Conservation (phyloP, 1,140 invertebrate genomes). For the silkworm (Bombyx mori) region DNA sequence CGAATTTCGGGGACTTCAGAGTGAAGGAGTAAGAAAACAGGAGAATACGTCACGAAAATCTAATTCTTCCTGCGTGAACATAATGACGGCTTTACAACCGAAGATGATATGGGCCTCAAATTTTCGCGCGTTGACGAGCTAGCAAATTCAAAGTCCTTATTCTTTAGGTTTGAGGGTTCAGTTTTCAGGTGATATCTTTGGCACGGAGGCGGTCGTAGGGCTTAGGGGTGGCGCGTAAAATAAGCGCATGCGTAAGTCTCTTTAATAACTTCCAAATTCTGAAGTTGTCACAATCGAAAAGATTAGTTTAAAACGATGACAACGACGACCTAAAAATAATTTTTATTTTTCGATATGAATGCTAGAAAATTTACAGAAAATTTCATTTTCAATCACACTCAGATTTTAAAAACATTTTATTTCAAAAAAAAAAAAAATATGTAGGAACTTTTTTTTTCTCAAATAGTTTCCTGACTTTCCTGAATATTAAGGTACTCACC, state of each 20-base stretch:
- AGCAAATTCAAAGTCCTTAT: slow-evolving; percentile 36
- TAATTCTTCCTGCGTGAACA: slow-evolving; percentile 59
- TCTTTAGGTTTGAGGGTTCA: slow-evolving; percentile 44
- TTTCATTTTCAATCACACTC: no score
- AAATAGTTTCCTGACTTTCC: no score
- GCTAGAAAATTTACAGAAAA: no score
- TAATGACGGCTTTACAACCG: slow-evolving; percentile 64
- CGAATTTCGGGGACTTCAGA: slow-evolving; percentile 15
- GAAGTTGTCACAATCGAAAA: slow-evolving; percentile 20
- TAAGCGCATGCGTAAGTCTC: slow-evolving; percentile 60
- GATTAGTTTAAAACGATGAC: slow-evolving; percentile 6
- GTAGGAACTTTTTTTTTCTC: no score
- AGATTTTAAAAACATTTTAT: no score
- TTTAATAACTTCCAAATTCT: slow-evolving; percentile 50
- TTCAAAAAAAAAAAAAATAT: no score
- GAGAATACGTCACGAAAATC: slow-evolving; percentile 50
- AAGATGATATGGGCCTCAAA: slow-evolving; percentile 44
- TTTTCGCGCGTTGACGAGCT: slow-evolving; percentile 42
- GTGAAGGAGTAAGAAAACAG: slow-evolving; percentile 28
- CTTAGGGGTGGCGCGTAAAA: slow-evolving; percentile 64
- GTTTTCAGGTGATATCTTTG: slow-evolving; percentile 46
- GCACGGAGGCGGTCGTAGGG: slow-evolving; percentile 64
- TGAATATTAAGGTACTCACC: no score
- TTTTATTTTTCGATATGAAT: no score
- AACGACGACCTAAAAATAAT: no score